Conservation (phyloP, 2,797 vertebrate genomes). For the Oceanodroma leucorhoa region DNA sequence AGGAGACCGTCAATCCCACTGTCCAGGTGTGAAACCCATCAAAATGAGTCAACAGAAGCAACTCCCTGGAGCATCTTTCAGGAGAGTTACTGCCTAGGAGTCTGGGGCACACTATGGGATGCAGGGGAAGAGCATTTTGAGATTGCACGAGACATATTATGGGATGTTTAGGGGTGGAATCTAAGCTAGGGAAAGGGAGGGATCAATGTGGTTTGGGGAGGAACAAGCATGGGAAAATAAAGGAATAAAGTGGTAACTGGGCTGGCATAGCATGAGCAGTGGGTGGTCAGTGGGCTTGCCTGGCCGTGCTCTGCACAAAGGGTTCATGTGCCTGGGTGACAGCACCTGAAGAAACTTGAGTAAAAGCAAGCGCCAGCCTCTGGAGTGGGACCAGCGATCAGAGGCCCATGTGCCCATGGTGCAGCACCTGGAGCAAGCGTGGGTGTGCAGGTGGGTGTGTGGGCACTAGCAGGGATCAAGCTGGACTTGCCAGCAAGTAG, state of each 20-base stretch:
- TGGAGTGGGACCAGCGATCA: not conserved
- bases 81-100: not conserved
- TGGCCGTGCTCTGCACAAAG: not conserved
- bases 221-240: not conserved
- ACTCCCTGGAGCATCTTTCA: not conserved
- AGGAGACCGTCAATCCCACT: not conserved
- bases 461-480: too few relatives aligned
- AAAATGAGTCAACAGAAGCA: not conserved
- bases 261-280: not conserved
- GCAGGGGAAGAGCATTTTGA: not conserved
- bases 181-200: not conserved
- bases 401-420: accelerated
- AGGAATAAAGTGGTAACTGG: not conserved
- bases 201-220: not conserved
- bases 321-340: not conserved
- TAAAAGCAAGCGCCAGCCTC: accelerated
- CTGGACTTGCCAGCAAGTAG: not conserved
- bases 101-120: not conserved
- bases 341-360: not conserved
- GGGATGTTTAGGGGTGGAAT: not conserved
- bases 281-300: not conserved
- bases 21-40: not conserved
- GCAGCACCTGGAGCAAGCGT: accelerated
- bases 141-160: not conserved
- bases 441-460: not conserved